These are phyloP conservation scores for Australoheros scitulus DNA, from an alignment of 2,113 vertebrate species.

Conservation along the genomic window DNA sequence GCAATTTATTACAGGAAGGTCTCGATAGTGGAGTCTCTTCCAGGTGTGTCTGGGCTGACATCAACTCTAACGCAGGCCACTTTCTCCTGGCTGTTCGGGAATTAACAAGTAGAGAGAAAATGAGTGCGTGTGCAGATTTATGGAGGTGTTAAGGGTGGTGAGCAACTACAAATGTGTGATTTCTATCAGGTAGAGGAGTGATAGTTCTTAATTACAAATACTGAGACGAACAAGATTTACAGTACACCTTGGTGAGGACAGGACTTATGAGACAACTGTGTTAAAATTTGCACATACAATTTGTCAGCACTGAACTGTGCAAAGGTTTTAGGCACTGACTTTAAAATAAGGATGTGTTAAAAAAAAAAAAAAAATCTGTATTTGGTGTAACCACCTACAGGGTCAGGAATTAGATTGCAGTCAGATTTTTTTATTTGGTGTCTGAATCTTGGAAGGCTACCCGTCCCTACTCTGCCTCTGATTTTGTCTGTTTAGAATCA, in stretches of 20 bases:
- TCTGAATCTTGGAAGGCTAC: background rate
- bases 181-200: conserved; percentile 3
- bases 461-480: background rate
- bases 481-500: background rate
- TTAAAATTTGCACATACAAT: background rate
- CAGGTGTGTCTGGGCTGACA: conserved; percentile 81
- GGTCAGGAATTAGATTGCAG: background rate
- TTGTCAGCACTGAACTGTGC: background rate
- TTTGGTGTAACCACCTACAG: background rate
- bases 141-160: background rate
- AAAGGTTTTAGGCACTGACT: background rate
- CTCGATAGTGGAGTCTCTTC: conserved; percentile 84
- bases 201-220: background rate
- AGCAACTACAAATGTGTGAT: background rate
- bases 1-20: conserved; percentile 86
- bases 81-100: conserved; percentile 88
- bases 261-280: background rate
- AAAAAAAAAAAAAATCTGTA: background rate
- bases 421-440: background rate
- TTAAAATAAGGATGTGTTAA: background rate
- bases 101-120: background rate
- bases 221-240: background rate
- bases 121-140: background rate
- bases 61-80: conserved; percentile 88
- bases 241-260: background rate